Percentiles rank a stretch among this genome's conserved stretches.
These are phyloP conservation scores for Leucoma salicis DNA, from an alignment of 2,888 invertebrate species.

Conservation along the genomic window DNA sequence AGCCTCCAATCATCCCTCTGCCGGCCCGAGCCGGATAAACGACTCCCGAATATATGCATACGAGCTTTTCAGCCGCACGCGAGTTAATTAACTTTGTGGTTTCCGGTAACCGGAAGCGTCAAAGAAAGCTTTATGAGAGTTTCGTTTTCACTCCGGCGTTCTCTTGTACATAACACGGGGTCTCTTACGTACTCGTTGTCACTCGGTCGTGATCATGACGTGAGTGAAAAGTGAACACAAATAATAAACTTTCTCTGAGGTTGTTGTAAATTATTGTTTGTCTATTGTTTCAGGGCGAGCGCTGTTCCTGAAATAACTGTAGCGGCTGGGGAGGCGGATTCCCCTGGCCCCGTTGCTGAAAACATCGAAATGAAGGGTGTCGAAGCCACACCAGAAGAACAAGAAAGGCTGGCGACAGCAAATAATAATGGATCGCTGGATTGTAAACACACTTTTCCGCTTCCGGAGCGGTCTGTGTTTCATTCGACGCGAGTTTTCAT, in stretches of 20 bases:
- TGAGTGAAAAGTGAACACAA: slow-evolving; percentile 47
- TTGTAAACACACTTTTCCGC: slow-evolving; percentile 84
- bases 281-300: slow-evolving; percentile 67
- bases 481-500: slow-evolving; percentile 95
- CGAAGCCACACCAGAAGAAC: slow-evolving; percentile 76
- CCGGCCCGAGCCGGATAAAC: slow-evolving; percentile 31
- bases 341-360: slow-evolving; percentile 64
- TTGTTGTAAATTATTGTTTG: slow-evolving; percentile 17
- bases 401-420: slow-evolving; percentile 72
- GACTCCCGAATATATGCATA: slow-evolving; percentile 48
- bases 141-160: slow-evolving; percentile 49
- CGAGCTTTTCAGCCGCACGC: slow-evolving; percentile 34
- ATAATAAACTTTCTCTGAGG: neutral
- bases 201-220: slow-evolving; percentile 54
- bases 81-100: slow-evolving; percentile 36
- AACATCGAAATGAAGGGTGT: slow-evolving; percentile 76
- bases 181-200: slow-evolving; percentile 27
- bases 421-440: slow-evolving; percentile 90
- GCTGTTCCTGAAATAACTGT: slow-evolving; percentile 56
- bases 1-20: slow-evolving; percentile 51
- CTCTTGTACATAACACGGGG: slow-evolving; percentile 39
- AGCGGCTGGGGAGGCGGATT: slow-evolving; percentile 64
- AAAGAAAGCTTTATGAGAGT: slow-evolving; percentile 55
- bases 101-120: slow-evolving; percentile 58
- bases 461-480: slow-evolving; percentile 82